Evolutionary conservation across 2,797 vertebrate genomes (phyloP), one percentile per base, ranked within the genome.

Genomic region (Siniperca obscura): DNA sequence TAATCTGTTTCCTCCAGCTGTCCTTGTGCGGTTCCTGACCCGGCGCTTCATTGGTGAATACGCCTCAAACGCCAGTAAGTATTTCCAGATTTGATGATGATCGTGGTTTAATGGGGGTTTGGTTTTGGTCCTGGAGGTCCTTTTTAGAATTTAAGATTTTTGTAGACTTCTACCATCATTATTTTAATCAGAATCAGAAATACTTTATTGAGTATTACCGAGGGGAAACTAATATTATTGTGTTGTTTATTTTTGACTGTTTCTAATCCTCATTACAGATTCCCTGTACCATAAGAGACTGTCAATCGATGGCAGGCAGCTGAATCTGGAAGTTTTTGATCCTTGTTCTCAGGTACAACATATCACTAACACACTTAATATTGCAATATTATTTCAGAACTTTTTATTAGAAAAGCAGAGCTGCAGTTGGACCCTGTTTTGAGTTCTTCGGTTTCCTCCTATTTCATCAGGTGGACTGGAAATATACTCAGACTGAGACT

Each of bases 271-370:
- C 19, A 1, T 74, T 46, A 25, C 86, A 96, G 95, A 93, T 83
- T 95, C 93, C 11, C 70, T 96, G 52, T 95, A 95, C 79, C 90
- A 90, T 25, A 95, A 95, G 84, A 90, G 93, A 74, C 74, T 96
- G 61, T 95, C 93, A 0, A 91, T 96, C 0, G 94, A 95, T 21
- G 95, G 93, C 76, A 73, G 94, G 76, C 94, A 95, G 85, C 85
- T 95, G 74, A 95, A 95, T 46, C 92, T 96, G 85, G 94, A 96
- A 0, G 89, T 95, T 4, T 95, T 94, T 67, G 95, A 96, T 86
- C 94, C 94, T 10, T 95, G 94, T 82, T 94, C 94, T 60, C 84
- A 93, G 94, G 94, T 95, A 90, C 30, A 34, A 66, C 44, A 56
- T 7, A 48, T 7, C n/a, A 70, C 19, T 1, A 42, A 56, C 76